Evolutionary conservation across 2,797 vertebrate genomes (phyloP).

Genomic region (Amblyraja radiata): DNA sequence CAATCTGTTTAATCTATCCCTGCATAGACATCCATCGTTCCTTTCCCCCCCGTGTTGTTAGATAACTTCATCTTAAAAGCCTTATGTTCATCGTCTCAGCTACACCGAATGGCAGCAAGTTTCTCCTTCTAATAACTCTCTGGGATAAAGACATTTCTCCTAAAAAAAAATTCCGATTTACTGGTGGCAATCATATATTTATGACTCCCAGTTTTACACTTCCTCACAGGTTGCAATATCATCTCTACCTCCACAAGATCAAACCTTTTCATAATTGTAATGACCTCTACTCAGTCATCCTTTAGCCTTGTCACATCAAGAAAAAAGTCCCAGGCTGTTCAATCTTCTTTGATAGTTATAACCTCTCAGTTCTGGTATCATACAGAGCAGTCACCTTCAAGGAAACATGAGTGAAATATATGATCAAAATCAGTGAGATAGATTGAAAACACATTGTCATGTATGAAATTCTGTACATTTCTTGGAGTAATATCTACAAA

Average conservation of each 20-base stretch:
- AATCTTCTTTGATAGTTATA: neutral
- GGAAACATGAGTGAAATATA: slow-evolving; percentile 10
- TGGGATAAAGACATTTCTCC: neutral
- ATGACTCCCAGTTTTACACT: neutral
- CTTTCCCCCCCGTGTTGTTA: neutral
- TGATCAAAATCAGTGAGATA: neutral
- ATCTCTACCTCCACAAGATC: neutral
- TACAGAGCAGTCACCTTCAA: slow-evolving; percentile 24
- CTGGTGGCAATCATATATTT: neutral
- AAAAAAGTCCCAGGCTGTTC: neutral
- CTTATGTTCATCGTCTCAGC: neutral
- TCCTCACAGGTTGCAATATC: neutral
- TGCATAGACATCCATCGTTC: neutral
- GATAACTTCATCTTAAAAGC: neutral
- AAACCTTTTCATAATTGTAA: neutral
- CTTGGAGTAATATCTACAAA: neutral
- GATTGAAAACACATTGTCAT: slow-evolving; percentile 19
- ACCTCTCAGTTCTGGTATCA: neutral
- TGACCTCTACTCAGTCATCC: neutral
- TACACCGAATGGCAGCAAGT: neutral
- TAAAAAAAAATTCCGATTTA: too few species aligned
- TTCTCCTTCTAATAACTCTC: neutral
- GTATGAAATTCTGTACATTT: slow-evolving; percentile 25
- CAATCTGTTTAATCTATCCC: neutral
- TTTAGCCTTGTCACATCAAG: neutral